Percentiles rank a stretch among this genome's conserved stretches.
Evolutionary conservation across 2,888 invertebrate species (phyloP).

Genomic region (Nasonia oneida): DNA sequence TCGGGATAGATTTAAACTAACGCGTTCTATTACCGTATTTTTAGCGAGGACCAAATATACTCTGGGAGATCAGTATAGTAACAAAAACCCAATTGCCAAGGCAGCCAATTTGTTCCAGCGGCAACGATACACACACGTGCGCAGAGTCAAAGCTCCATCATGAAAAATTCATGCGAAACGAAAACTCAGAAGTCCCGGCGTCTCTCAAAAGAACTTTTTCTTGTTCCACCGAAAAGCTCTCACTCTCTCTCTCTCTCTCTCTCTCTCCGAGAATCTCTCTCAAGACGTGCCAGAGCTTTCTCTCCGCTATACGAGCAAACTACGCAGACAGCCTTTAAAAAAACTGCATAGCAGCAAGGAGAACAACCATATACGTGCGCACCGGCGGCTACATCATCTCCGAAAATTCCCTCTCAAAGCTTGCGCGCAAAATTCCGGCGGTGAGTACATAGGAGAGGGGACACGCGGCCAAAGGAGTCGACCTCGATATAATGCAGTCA

Average conservation of each 20-base stretch:
- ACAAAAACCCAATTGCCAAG: too few species aligned
- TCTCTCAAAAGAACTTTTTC: neutral
- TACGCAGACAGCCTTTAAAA: neutral
- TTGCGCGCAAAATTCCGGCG: neutral
- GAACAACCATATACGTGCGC: neutral
- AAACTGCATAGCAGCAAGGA: neutral
- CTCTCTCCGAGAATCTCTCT: neutral
- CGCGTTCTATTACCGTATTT: too few species aligned
- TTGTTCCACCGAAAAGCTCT: neutral
- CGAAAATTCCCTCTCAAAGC: constrained; percentile 4
- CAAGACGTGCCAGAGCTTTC: constrained; percentile 1
- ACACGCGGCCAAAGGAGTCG: neutral
- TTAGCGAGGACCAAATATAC: too few species aligned
- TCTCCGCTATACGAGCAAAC: neutral
- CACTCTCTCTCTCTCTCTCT: neutral
- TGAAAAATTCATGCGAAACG: neutral
- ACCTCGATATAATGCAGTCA: constrained; percentile 9
- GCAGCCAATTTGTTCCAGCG: neutral
- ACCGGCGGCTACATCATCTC: neutral
- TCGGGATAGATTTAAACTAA: too few species aligned
- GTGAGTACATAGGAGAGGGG: neutral
- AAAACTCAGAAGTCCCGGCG: neutral
- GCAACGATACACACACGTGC: neutral
- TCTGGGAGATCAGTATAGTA: too few species aligned
- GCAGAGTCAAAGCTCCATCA: neutral